These are phyloP conservation scores for Bradypus variegatus DNA, from an alignment of 2,797 vertebrate species.

Conservation along the genomic window DNA sequence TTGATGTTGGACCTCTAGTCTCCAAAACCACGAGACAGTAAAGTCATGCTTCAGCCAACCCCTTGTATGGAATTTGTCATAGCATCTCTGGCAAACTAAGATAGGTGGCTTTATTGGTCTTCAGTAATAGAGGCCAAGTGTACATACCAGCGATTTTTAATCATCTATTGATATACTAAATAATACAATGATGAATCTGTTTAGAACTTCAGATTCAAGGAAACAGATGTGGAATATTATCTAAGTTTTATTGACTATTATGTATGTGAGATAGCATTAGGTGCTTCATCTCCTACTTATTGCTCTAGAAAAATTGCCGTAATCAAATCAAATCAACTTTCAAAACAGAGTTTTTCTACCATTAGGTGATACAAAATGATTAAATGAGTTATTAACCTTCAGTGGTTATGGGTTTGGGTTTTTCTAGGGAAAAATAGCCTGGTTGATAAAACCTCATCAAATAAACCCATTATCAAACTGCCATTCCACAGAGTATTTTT, in stretches of 20 bases:
- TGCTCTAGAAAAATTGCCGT: constrained; percentile 9
- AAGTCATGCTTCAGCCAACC: no score
- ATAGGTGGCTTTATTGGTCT: constrained; percentile 36
- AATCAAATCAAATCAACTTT: background rate
- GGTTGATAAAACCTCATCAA: background rate
- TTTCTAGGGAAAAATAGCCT: background rate
- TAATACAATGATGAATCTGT: background rate
- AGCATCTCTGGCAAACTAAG: no score
- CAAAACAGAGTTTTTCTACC: background rate
- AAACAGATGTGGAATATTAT: constrained; percentile 47
- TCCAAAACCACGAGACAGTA: no score
- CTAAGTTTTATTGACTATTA: constrained; percentile 45
- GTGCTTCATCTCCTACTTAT: background rate
- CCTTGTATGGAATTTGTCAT: no score
- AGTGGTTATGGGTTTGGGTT: background rate
- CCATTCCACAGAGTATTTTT: background rate
- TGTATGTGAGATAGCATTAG: constrained; percentile 12
- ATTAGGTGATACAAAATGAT: background rate
- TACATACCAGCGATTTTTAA: constrained; percentile 40
- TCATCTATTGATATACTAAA: background rate
- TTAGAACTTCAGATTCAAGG: constrained; percentile 48
- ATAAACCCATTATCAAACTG: constrained; percentile 7
- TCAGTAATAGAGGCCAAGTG: background rate
- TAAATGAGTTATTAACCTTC: background rate
- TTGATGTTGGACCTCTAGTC: no score